Base-by-base conservation (phyloP, 1,140 invertebrate species). In the Antheraea pernyi region DNA sequence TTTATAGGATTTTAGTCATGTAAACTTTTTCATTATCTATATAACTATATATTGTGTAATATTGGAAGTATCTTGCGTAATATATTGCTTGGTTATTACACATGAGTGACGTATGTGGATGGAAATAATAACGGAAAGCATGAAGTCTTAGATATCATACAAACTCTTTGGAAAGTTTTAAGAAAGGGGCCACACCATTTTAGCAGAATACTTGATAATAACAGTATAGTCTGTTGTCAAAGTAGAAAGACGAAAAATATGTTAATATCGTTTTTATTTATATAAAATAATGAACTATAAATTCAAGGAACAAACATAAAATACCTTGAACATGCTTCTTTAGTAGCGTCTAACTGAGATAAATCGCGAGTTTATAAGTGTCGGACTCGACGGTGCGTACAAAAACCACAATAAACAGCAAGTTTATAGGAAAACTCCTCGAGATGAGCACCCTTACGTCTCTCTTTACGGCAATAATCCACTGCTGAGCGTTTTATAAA, bases 401-500 rank as follows among this genome's bases (percentile, higher is more conserved):
- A 22, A 70, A 75, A 81, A 82, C 77, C 73, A 82, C 79, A 79
- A 86, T 84, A 82, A 82, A 80, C 76, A 67, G 58, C 61, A 82
- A 78, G 69, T 85, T 85, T 79, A 81, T 73, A 58, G 39, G 60
- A 18, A 69, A 72, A 72, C 65, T 62, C 61, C 37, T 65, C 59
- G 68, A 42, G 39, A 72, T 78, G 70, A 70, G 74, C 71, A 75
- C 72, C 63, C 68, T 81, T 79, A 76, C 73, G 58, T 65, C 61
- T 76, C 74, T 74, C 79, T 82, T 83, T 82, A 83, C 66, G 75
- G 76, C 81, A 69, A 83, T 88, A 86, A 88, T 86, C 81, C 74
- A 76, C 80, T 81, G 65, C 71, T 77, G 74, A 86, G 79, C 75
- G 74, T 74, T 81, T 80, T 81, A 70, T 77, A 72, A 79, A 73